Conservation (phyloP, 2,113 vertebrate genomes). For the Boulengeromyrus knoepffleri region DNA sequence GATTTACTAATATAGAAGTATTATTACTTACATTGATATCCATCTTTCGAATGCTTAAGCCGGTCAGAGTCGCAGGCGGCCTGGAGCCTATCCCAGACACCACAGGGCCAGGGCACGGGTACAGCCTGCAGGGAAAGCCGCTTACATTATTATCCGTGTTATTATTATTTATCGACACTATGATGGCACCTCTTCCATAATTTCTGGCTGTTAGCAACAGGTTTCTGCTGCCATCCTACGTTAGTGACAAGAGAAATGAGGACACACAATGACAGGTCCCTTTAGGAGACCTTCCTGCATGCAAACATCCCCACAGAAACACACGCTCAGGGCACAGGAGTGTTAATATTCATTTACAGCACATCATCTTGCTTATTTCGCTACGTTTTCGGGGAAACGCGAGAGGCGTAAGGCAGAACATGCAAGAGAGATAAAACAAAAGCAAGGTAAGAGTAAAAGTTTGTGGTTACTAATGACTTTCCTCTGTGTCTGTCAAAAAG, state of each 20-base stretch:
- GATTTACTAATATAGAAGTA: neutral
- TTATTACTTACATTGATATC: neutral
- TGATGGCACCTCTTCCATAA: neutral
- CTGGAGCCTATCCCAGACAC: neutral
- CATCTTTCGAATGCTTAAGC: neutral
- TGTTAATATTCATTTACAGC: neutral
- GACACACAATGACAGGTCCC: neutral
- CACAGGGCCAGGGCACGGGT: neutral
- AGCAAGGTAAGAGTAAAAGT: neutral
- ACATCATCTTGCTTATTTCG: neutral
- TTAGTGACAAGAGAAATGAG: neutral
- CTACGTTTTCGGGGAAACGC: neutral
- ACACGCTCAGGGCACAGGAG: neutral
- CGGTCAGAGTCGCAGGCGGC: neutral
- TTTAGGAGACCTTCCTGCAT: neutral
- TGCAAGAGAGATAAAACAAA: neutral
- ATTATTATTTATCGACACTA: neutral
- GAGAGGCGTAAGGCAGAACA: neutral
- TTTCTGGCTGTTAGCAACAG: neutral
- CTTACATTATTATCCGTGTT: neutral
- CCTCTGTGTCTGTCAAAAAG: neutral
- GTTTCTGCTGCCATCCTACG: neutral
- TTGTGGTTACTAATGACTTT: neutral
- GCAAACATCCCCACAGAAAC: neutral
- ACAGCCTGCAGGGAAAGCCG: neutral